phyloP scores from a whole-genome alignment of 1,140 invertebrate genomes.

The Thaumetopoea pityocampa region DNA sequence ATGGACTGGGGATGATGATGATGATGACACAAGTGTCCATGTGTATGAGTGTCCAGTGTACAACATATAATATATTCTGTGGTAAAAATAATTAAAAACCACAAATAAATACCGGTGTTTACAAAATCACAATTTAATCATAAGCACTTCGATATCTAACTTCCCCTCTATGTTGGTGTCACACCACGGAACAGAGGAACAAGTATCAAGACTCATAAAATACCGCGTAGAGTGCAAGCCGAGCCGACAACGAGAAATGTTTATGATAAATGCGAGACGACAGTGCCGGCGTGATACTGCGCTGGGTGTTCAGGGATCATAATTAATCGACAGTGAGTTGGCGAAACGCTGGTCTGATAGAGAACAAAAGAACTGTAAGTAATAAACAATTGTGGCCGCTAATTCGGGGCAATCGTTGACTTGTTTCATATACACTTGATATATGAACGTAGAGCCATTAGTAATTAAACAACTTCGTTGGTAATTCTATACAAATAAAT shows the following conservation, averaged over 20 bases:
- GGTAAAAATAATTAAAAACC: constrained; percentile 58
- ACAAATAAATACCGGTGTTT: constrained; percentile 45
- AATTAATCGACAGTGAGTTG: constrained; percentile 61
- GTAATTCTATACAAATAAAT: too few species aligned
- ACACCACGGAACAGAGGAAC: constrained; percentile 48
- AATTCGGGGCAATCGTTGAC: constrained; percentile 46
- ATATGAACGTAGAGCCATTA: too few species aligned
- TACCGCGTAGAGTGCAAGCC: constrained; percentile 35
- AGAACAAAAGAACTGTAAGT: constrained; percentile 18
- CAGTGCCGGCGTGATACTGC: constrained; percentile 19
- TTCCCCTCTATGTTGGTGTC: constrained; percentile 54
- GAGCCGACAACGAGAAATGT: constrained; percentile 43
- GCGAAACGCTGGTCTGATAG: constrained; percentile 28
- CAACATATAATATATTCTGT: too few species aligned
- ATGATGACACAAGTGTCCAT: too few species aligned
- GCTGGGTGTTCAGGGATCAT: constrained; percentile 26
- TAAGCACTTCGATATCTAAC: constrained; percentile 49
- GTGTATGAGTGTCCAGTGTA: too few species aligned
- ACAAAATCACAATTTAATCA: constrained; percentile 57
- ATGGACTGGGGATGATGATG: too few species aligned
- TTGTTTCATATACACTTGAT: too few species aligned
- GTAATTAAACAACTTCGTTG: too few species aligned
- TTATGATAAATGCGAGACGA: constrained; percentile 39
- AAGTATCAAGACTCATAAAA: constrained; percentile 44
- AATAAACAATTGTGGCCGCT: constrained; percentile 19